A percentile compares a stretch with the other conserved stretches of the same genome.
These are phyloP conservation scores for Cheilosia urbana DNA, from an alignment of 2,888 invertebrate species.

Conservation along the genomic window DNA sequence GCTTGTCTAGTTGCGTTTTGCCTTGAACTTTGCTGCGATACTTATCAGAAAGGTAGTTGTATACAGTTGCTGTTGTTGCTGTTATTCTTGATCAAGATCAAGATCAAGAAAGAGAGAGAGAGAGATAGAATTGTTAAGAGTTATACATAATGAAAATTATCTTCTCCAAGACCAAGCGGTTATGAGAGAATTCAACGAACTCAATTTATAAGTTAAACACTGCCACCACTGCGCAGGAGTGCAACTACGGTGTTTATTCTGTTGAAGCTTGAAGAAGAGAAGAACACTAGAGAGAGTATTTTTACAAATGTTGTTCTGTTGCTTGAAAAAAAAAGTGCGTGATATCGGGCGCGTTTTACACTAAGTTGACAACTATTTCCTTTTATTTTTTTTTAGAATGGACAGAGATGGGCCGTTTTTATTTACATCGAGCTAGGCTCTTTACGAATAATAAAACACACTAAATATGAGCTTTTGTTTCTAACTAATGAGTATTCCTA, in stretches of 20 bases:
- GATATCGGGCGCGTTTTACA: slow-evolving; percentile 13
- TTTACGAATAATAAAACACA: slow-evolving; percentile 44
- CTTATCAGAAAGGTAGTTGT: slow-evolving; percentile 81
- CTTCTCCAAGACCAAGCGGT: slow-evolving; percentile 81
- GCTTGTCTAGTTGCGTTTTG: slow-evolving; percentile 82
- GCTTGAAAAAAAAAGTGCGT: slow-evolving; percentile 18
- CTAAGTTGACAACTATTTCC: slow-evolving; percentile 45
- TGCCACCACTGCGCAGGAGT: slow-evolving; percentile 83
- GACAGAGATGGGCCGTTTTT: slow-evolving; percentile 38
- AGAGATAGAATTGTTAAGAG: no score
- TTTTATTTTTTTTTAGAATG: slow-evolving; percentile 12
- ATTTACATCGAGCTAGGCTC: slow-evolving; percentile 51
- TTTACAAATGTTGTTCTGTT: slow-evolving; percentile 51
- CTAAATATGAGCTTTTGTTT: slow-evolving; percentile 70
- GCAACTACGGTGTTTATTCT: slow-evolving; percentile 78
- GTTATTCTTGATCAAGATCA: slow-evolving; percentile 5
- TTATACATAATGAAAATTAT: slow-evolving; percentile 16
- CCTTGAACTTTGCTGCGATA: slow-evolving; percentile 84
- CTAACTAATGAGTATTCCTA: slow-evolving; percentile 43
- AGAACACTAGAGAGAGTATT: slow-evolving; percentile 35
- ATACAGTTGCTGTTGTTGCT: slow-evolving; percentile 11
- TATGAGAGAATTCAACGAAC: slow-evolving; percentile 76
- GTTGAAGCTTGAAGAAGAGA: slow-evolving; percentile 59
- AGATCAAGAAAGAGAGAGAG: background rate
- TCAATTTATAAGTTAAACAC: slow-evolving; percentile 83